A percentile compares a stretch with the other conserved stretches of the same genome.
These are phyloP conservation scores for Channa striata DNA, from an alignment of 2,797 vertebrate genomes.

Conservation along the genomic window DNA sequence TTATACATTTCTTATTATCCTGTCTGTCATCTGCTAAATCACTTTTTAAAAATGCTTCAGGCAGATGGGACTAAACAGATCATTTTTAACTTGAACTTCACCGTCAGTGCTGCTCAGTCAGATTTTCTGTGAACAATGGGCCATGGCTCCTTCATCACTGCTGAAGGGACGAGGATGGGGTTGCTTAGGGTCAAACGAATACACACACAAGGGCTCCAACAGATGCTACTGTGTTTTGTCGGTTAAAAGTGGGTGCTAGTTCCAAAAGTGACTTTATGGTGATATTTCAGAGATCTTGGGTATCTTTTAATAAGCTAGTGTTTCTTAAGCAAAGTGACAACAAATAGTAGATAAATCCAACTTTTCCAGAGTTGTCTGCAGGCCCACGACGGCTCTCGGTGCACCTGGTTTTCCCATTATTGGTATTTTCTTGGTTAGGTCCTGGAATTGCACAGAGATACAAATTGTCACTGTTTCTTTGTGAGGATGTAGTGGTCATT, in stretches of 20 bases:
- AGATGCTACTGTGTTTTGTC: background rate
- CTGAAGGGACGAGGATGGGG: background rate
- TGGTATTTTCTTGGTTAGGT: background rate
- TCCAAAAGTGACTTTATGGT: background rate
- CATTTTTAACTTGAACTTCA: conserved; percentile 10
- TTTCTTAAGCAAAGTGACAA: background rate
- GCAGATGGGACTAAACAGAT: conserved; percentile 4
- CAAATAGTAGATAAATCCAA: background rate
- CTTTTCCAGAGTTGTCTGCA: conserved; percentile 1
- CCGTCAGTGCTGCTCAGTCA: conserved; percentile 1
- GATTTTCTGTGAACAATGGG: background rate
- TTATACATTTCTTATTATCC: background rate
- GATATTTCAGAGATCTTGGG: background rate
- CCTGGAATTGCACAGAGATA: background rate
- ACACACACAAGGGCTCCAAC: background rate
- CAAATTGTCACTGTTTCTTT: background rate
- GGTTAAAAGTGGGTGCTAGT: background rate
- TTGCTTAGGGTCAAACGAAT: background rate
- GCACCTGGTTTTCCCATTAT: too few species aligned
- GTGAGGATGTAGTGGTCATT: conserved; percentile 1
- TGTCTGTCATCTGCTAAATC: background rate
- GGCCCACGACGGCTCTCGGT: background rate
- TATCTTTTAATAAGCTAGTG: background rate
- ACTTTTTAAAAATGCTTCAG: background rate
- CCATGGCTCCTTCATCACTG: background rate